These are phyloP conservation scores for Diarsia rubi DNA, from an alignment of 2,888 invertebrate species.

Conservation along the genomic window DNA sequence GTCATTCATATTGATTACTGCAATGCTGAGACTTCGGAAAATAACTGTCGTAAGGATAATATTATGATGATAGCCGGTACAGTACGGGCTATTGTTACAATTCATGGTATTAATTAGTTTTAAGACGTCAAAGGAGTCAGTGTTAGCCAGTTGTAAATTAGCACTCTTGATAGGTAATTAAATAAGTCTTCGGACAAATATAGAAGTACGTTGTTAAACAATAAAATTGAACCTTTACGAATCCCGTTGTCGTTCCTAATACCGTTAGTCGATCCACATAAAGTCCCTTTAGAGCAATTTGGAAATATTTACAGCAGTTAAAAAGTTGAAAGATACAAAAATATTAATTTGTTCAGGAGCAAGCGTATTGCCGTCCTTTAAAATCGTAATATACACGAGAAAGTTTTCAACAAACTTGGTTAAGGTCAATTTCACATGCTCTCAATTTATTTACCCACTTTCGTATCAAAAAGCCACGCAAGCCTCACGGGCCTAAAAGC, in stretches of 20 bases:
- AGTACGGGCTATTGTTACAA: background rate
- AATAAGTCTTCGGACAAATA: background rate
- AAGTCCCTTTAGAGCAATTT: conserved; percentile 25
- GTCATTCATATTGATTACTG: conserved; percentile 48
- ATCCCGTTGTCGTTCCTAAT: background rate
- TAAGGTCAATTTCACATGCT: background rate
- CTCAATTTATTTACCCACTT: conserved; percentile 6
- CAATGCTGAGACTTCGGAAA: conserved; percentile 27
- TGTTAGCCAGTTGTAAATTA: background rate
- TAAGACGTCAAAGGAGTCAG: background rate
- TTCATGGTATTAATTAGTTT: background rate
- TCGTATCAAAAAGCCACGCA: background rate
- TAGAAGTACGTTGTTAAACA: background rate
- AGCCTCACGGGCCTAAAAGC: background rate
- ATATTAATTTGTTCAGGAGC: background rate
- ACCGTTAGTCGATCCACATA: conserved; percentile 9
- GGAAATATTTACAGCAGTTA: conserved; percentile 18
- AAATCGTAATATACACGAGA: background rate
- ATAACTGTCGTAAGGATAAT: conserved; percentile 21
- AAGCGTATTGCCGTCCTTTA: background rate
- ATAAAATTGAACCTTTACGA: conserved; percentile 4
- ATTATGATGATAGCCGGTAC: background rate
- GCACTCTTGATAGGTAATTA: background rate
- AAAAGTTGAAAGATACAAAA: conserved; percentile 10
- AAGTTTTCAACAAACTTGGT: background rate